Conservation (phyloP, 2,797 vertebrate genomes). For the Sebastes steindachneri region DNA sequence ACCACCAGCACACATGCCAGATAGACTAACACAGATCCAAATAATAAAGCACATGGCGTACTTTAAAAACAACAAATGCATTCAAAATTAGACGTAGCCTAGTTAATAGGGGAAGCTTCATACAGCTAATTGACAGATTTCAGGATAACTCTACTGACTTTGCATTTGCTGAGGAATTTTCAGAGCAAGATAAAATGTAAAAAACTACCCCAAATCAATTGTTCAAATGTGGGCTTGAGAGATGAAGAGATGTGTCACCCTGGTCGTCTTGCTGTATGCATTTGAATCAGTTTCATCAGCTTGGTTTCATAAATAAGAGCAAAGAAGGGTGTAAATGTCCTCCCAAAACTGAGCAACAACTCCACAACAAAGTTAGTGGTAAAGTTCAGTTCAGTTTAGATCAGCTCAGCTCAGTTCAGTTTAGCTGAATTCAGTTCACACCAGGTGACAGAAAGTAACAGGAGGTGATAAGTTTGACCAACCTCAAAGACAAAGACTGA, state of each 20-base stretch:
- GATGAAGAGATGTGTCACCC: slow-evolving; percentile 7
- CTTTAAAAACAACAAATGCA: slow-evolving; percentile 32
- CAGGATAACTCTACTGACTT: slow-evolving; percentile 1
- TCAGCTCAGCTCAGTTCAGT: background rate
- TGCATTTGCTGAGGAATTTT: background rate
- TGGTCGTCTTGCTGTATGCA: background rate
- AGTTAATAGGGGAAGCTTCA: slow-evolving; percentile 20
- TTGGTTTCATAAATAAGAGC: slow-evolving; percentile 15
- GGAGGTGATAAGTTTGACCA: slow-evolving; percentile 4
- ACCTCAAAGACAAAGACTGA: slow-evolving; percentile 4
- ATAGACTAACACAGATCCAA: slow-evolving; percentile 63
- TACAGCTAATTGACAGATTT: slow-evolving; percentile 18
- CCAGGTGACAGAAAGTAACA: slow-evolving; percentile 16
- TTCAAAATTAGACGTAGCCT: slow-evolving; percentile 21
- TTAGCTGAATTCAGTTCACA: background rate
- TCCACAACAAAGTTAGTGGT: background rate
- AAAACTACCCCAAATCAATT: slow-evolving; percentile 1
- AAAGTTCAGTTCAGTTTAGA: background rate
- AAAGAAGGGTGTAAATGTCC: background rate
- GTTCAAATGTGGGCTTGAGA: slow-evolving; percentile 9
- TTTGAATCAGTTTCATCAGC: slow-evolving; percentile 6
- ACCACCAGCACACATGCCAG: slow-evolving; percentile 60
- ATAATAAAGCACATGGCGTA: slow-evolving; percentile 48
- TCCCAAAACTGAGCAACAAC: background rate
- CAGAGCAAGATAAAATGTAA: background rate